Conservation (phyloP, 2,113 vertebrate species). For the Alectura lathami region DNA sequence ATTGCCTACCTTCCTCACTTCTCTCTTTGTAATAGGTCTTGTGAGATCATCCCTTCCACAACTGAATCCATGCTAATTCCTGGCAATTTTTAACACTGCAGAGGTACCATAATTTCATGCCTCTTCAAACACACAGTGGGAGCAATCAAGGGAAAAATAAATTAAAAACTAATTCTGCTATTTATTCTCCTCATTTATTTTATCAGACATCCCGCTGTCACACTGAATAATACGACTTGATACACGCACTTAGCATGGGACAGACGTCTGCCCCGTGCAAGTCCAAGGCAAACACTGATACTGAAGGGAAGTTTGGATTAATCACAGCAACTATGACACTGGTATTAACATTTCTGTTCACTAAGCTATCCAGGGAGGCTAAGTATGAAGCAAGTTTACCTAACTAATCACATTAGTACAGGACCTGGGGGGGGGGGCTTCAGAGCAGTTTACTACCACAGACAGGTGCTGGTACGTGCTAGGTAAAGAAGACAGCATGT, state of each 20-base stretch:
- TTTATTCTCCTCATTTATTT: conserved; percentile 79
- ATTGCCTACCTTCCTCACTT: conserved; percentile 6
- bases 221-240: conserved; percentile 74
- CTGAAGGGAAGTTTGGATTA: conserved; percentile 9
- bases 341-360: conserved; percentile 25
- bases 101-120: conserved; percentile 71
- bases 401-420: neutral
- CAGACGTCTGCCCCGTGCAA: conserved; percentile 36
- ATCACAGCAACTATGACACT: conserved; percentile 29
- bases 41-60: conserved; percentile 36
- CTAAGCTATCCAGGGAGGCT: neutral
- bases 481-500: conserved; percentile 16
- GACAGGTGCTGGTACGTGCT: neutral
- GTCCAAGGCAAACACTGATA: conserved; percentile 17
- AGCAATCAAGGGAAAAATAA: conserved; percentile 78
- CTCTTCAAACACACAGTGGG: conserved; percentile 72
- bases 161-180: conserved; percentile 79
- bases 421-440: neutral
- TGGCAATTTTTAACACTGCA: conserved; percentile 57
- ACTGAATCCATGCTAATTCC: conserved; percentile 26
- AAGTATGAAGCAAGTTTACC: conserved; percentile 6
- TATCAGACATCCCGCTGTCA: conserved; percentile 74
- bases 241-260: conserved; percentile 44
- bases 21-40: conserved; percentile 29
- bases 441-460: neutral